Conservation (phyloP, 2,113 vertebrate genomes). For the Phyllostomus hastatus region DNA sequence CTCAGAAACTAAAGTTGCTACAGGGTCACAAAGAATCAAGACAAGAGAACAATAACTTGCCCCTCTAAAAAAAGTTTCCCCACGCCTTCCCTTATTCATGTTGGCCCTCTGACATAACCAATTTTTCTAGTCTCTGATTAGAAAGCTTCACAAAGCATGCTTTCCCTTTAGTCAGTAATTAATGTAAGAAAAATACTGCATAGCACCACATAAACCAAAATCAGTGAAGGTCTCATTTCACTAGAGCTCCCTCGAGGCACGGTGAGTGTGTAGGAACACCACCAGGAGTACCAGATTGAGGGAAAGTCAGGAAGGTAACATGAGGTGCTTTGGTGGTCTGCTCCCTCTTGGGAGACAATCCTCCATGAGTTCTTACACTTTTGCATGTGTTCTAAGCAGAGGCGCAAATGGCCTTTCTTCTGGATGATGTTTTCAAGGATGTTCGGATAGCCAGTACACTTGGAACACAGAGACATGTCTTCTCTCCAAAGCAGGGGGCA, state of each 20-base stretch:
- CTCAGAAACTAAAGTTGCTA: not conserved
- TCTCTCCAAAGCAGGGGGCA: not conserved
- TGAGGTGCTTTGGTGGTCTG: fast-evolving
- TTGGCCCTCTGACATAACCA: not conserved
- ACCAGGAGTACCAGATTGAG: not conserved
- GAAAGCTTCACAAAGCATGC: not conserved
- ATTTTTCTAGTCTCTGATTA: not conserved
- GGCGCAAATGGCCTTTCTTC: not conserved
- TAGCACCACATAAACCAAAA: not conserved
- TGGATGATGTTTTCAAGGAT: not conserved
- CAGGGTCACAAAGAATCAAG: not conserved
- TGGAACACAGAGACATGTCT: not conserved
- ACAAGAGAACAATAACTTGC: not conserved
- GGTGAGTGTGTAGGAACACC: not conserved
- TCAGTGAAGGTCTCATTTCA: not conserved
- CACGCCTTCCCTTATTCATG: not conserved
- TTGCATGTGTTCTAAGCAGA: not conserved
- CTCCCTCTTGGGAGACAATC: not conserved
- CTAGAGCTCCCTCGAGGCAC: not conserved
- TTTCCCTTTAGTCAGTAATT: not conserved
- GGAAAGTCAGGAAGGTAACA: not conserved
- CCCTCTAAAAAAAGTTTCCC: not conserved
- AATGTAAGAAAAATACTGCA: not conserved
- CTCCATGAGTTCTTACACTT: not conserved
- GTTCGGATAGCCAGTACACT: not conserved